These are phyloP conservation scores for Cepaea nemoralis DNA, from an alignment of 1,140 invertebrate genomes.

Conservation along the genomic window DNA sequence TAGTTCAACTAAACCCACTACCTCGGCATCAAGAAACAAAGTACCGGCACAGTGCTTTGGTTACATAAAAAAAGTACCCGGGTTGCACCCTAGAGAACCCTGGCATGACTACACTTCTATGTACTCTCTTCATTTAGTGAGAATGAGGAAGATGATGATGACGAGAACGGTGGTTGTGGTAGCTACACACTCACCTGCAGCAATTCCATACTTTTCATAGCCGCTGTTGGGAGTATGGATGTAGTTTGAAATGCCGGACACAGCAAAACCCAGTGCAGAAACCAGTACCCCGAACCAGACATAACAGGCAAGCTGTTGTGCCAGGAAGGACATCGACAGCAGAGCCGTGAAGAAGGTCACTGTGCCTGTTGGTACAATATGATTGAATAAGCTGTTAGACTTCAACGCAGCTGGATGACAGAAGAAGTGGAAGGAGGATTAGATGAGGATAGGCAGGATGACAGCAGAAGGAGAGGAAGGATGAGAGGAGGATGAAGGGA, in stretches of 20 bases:
- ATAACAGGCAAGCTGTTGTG: conserved; percentile 28
- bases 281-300: conserved; percentile 33
- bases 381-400: neutral
- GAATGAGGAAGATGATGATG: too few species aligned
- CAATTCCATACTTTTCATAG: conserved; percentile 36
- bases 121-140: too few species aligned
- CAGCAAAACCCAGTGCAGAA: conserved; percentile 14
- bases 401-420: neutral
- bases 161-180: too few species aligned
- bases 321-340: conserved; percentile 29
- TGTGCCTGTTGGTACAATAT: conserved; percentile 12
- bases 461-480: neutral
- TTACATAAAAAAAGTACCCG: too few species aligned
- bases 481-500: too few species aligned
- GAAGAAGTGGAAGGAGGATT: neutral
- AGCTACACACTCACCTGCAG: conserved; percentile 35
- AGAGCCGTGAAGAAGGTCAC: conserved; percentile 30
- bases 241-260: conserved; percentile 27
- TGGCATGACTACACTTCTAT: too few species aligned
- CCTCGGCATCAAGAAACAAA: too few species aligned
- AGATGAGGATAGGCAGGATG: neutral
- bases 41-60: too few species aligned
- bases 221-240: conserved; percentile 2
- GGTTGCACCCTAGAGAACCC: too few species aligned
- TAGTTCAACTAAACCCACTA: too few species aligned